Base-by-base conservation (phyloP, 2,888 invertebrate genomes). In the Anoncus sp. region DNA sequence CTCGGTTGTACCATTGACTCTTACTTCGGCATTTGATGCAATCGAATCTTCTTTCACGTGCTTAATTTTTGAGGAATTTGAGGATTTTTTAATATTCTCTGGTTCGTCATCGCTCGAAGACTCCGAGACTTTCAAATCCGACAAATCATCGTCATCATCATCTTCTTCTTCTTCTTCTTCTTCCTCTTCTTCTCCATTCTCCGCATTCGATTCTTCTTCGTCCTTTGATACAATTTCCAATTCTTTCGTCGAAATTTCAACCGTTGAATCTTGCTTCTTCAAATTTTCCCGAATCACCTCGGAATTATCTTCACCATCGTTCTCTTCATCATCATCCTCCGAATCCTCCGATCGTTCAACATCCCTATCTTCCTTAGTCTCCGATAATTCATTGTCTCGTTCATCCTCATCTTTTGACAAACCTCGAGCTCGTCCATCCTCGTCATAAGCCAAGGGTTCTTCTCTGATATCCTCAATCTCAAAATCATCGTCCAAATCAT, bases 401-500 rank as follows among this genome's bases (percentile, higher is more conserved):
- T 75, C 75, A 35, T 81, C 78, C 18, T 77, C 81, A 45, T 78
- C 83, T 79, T 66, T 80, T 49, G 9, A 74, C 35, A 71, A 57
- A 45, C 59, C 81, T 45, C 75, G 75, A 0, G 92, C 91, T 71
- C 92, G 92, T 1, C 93, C 93, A 31, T 93, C 92, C 9, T 92
- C 92, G 76, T 93, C 92, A 47, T 93, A 93, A 0, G 93, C 92
- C 67, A 93, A 83, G 89, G 92, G 20, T 57, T 69, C 91, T 75
- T 93, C 92, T 3, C 88, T 84, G 73, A 94, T 94, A 18, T 93
- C 92, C 65, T 94, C 94, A 77, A 94, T 89, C 45, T 93, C 93
- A 86, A 96, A 96, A 89, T 96, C 96, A 91, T 97, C 97, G 84
- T 97, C 97, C 72, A 98, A 93, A 90, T 97, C 97, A 92, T 98